Conservation (phyloP, 1,140 invertebrate genomes). For the Zaprionus nigranus region DNA sequence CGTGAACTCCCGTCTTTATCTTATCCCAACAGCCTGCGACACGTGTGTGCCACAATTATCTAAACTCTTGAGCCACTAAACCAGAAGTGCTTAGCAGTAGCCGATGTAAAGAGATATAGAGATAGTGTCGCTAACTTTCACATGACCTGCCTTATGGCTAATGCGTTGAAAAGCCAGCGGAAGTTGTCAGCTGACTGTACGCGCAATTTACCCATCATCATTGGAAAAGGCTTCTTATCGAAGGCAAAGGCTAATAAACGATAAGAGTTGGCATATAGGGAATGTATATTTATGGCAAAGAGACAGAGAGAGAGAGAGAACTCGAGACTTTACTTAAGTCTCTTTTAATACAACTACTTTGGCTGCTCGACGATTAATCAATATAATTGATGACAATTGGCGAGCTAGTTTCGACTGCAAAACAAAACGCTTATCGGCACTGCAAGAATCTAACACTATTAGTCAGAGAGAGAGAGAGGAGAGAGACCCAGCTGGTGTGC, state of each 20-base stretch:
- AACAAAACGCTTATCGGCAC: conserved; percentile 75
- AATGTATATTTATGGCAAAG: conserved; percentile 45
- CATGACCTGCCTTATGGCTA: conserved; percentile 43
- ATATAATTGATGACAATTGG: conserved; percentile 79
- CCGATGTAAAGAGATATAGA: neutral
- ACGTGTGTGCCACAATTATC: neutral
- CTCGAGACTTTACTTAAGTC: conserved; percentile 7
- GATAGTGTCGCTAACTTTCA: neutral
- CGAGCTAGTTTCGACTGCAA: conserved; percentile 44
- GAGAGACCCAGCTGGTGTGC: conserved; percentile 32
- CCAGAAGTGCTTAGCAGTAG: neutral
- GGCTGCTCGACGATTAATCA: conserved; percentile 63
- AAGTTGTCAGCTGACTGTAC: conserved; percentile 56
- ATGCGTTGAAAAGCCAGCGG: conserved; percentile 39
- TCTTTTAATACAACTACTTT: conserved; percentile 7
- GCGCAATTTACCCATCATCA: conserved; percentile 7
- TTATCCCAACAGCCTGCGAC: neutral
- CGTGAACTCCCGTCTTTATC: neutral
- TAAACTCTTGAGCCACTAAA: neutral
- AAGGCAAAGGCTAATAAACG: conserved; percentile 57
- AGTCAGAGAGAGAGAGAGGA: conserved; percentile 42
- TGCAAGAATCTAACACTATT: conserved; percentile 76
- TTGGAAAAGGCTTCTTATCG: conserved; percentile 33
- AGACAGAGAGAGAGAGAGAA: neutral
- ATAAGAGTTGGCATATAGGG: conserved; percentile 55